A percentile compares a stretch with the other conserved stretches of the same genome.
Evolutionary conservation across 2,888 invertebrate genomes (phyloP).

Genomic region (Rhagophthalmus giganteus): DNA sequence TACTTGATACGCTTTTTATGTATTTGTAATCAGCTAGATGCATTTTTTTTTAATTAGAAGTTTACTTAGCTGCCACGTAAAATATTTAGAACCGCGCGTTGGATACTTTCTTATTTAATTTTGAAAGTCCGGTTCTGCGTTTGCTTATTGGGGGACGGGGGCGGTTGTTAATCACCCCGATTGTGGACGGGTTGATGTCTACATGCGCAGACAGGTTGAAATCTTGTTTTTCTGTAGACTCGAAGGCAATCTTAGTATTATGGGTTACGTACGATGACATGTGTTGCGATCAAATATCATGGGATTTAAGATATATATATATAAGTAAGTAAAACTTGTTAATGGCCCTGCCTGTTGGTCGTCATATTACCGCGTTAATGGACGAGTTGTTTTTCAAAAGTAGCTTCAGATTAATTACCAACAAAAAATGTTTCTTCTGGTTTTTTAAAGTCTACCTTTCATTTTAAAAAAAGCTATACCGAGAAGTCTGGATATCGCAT

Average conservation of each 20-base stretch:
- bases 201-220: slow-evolving; percentile 36
- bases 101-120: background rate
- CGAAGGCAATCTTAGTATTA: slow-evolving; percentile 24
- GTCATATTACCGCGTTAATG: slow-evolving; percentile 29
- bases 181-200: slow-evolving; percentile 22
- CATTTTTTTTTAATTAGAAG: too few species aligned
- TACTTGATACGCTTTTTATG: too few species aligned
- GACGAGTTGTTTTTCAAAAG: slow-evolving; percentile 32
- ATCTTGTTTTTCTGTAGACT: slow-evolving; percentile 29
- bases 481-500: slow-evolving; percentile 17
- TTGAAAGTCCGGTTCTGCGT: background rate
- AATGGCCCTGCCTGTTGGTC: slow-evolving; percentile 30
- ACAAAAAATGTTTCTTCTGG: slow-evolving; percentile 30
- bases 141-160: slow-evolving; percentile 1
- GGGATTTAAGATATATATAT: slow-evolving; percentile 35
- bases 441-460: slow-evolving; percentile 33
- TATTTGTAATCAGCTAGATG: too few species aligned
- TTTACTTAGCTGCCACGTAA: too few species aligned
- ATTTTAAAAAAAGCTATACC: slow-evolving; percentile 19
- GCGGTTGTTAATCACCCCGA: too few species aligned
- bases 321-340: slow-evolving; percentile 30
- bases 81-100: too few species aligned
- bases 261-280: slow-evolving; percentile 39
- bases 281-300: slow-evolving; percentile 42
- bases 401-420: slow-evolving; percentile 29